Conservation (phyloP, 1,140 invertebrate genomes). For the Globodera ellingtonae region DNA sequence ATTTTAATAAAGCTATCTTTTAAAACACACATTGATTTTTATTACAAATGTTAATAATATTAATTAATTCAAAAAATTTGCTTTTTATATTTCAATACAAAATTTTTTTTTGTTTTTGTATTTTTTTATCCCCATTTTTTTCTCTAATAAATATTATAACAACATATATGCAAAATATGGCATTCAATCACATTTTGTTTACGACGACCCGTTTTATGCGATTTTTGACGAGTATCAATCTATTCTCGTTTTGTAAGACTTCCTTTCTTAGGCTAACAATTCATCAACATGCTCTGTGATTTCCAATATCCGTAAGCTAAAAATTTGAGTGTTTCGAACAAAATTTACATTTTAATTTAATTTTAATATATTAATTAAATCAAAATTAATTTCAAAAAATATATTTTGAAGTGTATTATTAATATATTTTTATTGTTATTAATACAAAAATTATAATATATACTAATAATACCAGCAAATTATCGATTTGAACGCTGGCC, state of each 20-base stretch:
- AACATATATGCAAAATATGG: neutral
- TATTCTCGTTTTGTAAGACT: neutral
- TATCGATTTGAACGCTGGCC: conserved; percentile 46
- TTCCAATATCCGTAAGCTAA: conserved; percentile 47
- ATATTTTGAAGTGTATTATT: too few relatives aligned
- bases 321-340: neutral
- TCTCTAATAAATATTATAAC: neutral
- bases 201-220: neutral
- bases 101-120: too few relatives aligned
- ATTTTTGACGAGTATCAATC: neutral
- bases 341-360: neutral
- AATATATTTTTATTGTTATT: too few relatives aligned
- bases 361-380: too few relatives aligned
- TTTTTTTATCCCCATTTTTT: too few relatives aligned
- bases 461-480: conserved; percentile 10
- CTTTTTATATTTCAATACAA: too few relatives aligned
- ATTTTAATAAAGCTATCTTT: too few relatives aligned
- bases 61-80: too few relatives aligned
- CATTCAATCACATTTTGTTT: neutral
- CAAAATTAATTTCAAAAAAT: too few relatives aligned
- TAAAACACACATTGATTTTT: too few relatives aligned
- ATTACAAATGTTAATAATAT: too few relatives aligned
- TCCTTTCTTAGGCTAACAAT: neutral
- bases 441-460: too few relatives aligned
- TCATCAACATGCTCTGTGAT: conserved; percentile 48